Percentiles rank a stretch among this genome's conserved stretches.
These are phyloP conservation scores for Vespertilio murinus DNA, from an alignment of 2,797 vertebrate species.

Conservation along the genomic window DNA sequence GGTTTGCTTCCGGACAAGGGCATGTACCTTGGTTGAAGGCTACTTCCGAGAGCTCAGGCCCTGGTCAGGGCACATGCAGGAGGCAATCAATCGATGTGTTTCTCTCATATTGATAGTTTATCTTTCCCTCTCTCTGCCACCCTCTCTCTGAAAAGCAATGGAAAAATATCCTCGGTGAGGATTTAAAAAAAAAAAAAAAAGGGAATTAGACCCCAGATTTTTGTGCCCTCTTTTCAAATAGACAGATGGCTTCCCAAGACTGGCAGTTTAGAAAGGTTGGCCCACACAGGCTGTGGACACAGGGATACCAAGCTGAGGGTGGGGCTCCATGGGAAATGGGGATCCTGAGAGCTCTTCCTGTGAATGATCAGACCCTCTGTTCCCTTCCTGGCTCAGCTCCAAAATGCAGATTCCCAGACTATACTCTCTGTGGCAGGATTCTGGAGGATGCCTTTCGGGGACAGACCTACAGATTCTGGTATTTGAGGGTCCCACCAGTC, in stretches of 20 bases:
- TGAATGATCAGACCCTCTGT: not conserved
- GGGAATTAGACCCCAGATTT: not conserved
- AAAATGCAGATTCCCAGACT: too few species aligned
- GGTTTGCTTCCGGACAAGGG: too few species aligned
- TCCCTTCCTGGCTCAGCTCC: not conserved
- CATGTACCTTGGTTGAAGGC: too few species aligned
- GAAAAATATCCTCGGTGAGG: too few species aligned
- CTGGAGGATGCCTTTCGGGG: not conserved
- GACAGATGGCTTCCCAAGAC: not conserved
- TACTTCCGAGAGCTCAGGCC: too few species aligned
- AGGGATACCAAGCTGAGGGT: not conserved
- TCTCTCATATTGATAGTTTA: too few species aligned
- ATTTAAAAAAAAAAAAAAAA: not conserved
- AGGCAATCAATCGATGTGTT: too few species aligned
- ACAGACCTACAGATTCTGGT: not conserved
- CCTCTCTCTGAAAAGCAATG: too few species aligned
- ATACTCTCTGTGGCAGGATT: not conserved
- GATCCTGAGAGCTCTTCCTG: too few species aligned
- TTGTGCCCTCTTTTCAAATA: not conserved
- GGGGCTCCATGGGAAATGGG: not conserved
- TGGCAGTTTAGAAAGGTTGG: not conserved
- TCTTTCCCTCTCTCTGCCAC: too few species aligned
- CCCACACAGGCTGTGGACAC: not conserved
- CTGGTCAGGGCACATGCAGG: too few species aligned
- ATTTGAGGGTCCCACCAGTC: not conserved